Base-by-base conservation (phyloP, 2,888 invertebrate species). In the Tanaodytes sp. region DNA sequence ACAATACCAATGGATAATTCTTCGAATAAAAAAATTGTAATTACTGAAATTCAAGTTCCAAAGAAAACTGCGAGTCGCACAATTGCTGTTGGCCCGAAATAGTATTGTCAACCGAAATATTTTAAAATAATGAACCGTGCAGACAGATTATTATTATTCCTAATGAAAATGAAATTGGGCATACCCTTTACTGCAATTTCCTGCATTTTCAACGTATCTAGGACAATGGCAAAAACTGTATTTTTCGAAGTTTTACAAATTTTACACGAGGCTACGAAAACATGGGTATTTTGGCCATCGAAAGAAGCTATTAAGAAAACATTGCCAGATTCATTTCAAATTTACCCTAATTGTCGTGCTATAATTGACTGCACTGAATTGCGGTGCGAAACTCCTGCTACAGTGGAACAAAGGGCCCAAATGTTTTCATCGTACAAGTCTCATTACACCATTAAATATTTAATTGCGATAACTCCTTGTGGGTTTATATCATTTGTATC, bases 401-500 rank as follows among this genome's bases (percentile, higher is more conserved):
- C 52, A 6, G 33, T 66, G 12, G 73, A 74, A 23, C 65, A 73
- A 55, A 16, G 68, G 14, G 55, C 58, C 15, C 33, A 66, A 9
- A 68, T 73, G 61, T 75, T 73, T 57, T 74, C 74, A 0, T 58
- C 61, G 8, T 70, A 68, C 18, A 73, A 73, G 23, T 54, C 52
- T 2, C 20, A 19, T 9, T 72, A 66, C 48, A 75, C 66, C 11
- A 52, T 59, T 0, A 75, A 75, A 64, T 73, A 39, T 52, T 46
- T 76, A 19, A 39, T 77, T 2, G 75, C 37, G 12, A 72, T 74
- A 15, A 62, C 49, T 43, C 75, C 76, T 1, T 68, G 51, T 37
- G 76, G 76, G 9, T 52, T 61, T 5, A 75, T 78, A 23, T 63
- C 69, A 14, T 75, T 75, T 55, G 15, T 77, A n/a, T 77, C 75